Evolutionary conservation across 1,140 invertebrate genomes (phyloP), one percentile per base, ranked within the genome.

Genomic region (Cydia strobilella): DNA sequence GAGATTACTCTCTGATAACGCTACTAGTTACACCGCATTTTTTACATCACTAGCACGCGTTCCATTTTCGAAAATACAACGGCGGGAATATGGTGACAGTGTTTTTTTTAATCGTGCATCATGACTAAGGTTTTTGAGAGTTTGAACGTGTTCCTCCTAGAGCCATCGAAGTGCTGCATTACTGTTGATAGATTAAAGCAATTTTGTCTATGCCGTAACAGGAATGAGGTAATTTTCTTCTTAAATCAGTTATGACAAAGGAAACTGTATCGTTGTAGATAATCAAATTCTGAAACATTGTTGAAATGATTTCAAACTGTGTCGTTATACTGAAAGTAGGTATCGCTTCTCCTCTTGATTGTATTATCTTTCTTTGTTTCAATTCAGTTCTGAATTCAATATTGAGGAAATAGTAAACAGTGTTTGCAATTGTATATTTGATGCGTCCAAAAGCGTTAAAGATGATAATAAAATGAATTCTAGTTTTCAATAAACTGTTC

Each of bases 181-280:
- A 86, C 76, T 10, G 84, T 92, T 10, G 90, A 92, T 1, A 88
- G 88, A 71, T 74, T 92, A 73, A 92, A 90, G 72, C 87, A 90
- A n/a, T 89, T 92, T 75, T 92, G 90, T 66, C 78, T 92, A 62
- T 92, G 90, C 77, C 88, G 90, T 25, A 86, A 86, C 83, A 82
- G 78, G 63, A 83, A 82, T 76, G 85, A 92, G 90, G 90, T 90
- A 90, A 86, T 71, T 62, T 75, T 75, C 31, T 76, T 74, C 73
- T 59, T 45, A 76, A 72, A 62, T 31, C 63, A 66, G 18, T 66
- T 66, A 63, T 66, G 63, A 66, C 63, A 42, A 35, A 69, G n/a
- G 65, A 69, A n/a, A 35, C 27, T 35, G 27, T 39, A n/a, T 65
- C 62, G n/a, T 69, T n/a, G 9, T 3, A 18, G 27, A 42, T 69